A percentile compares a stretch with the other conserved stretches of the same genome.
Conservation (phyloP, 2,113 vertebrate species). For the Nymphicus hollandicus region DNA sequence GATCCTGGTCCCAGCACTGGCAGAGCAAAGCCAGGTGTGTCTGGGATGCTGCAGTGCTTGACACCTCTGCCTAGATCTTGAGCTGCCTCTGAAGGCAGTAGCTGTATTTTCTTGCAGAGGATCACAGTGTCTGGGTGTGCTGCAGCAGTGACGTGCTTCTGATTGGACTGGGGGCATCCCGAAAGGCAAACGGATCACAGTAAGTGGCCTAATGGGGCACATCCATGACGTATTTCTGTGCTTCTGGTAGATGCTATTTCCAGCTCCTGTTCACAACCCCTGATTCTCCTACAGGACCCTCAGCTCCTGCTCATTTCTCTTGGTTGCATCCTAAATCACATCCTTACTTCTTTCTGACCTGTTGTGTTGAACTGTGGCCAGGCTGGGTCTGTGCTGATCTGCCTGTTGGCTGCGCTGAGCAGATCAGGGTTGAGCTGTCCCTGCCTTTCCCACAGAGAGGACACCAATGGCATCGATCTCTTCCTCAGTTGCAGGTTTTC, state of each 20-base stretch:
- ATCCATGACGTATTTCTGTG: neutral
- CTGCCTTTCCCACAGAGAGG: neutral
- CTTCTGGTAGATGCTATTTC: neutral
- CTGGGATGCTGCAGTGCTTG: neutral
- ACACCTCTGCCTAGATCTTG: neutral
- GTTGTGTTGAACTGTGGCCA: neutral
- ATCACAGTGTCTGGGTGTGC: neutral
- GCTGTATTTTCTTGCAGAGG: neutral
- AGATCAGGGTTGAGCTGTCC: neutral
- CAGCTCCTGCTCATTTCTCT: neutral
- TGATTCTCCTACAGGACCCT: neutral
- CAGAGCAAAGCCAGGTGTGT: neutral
- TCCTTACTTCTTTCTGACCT: neutral
- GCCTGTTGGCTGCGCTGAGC: rapidly evolving
- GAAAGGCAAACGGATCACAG: neutral
- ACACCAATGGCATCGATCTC: neutral
- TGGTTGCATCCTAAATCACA: neutral
- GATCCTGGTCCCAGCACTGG: neutral
- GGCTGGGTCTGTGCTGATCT: neutral
- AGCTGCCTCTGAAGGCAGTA: neutral
- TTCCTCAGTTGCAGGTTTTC: neutral
- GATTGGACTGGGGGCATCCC: neutral
- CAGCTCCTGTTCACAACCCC: neutral
- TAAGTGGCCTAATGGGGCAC: neutral
- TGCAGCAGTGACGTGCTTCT: neutral